Evolutionary conservation across 2,888 invertebrate species (phyloP).

Genomic region (Leptinotarsa rubiginosa): DNA sequence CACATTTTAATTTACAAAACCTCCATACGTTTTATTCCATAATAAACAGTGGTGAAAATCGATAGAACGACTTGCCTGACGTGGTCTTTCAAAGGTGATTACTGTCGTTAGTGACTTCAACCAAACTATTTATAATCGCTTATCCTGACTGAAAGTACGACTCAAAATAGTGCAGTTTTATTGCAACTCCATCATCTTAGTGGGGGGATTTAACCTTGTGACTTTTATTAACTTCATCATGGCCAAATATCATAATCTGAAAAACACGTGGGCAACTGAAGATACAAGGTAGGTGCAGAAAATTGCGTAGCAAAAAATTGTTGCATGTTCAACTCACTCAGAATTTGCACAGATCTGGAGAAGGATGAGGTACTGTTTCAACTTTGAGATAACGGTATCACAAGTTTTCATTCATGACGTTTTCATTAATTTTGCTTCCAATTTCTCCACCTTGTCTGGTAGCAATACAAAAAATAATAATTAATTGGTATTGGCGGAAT

Average conservation of each 20-base stretch:
- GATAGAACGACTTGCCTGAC: constrained; percentile 40
- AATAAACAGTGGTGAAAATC: constrained; percentile 39
- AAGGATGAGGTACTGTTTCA: too few relatives aligned
- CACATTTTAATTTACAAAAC: constrained; percentile 14
- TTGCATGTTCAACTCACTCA: background rate
- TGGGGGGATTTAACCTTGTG: constrained; percentile 11
- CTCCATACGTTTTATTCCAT: constrained; percentile 19
- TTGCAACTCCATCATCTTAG: background rate
- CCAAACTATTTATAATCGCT: constrained; percentile 25
- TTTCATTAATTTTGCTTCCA: too few relatives aligned
- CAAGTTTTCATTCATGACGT: too few relatives aligned
- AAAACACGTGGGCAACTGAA: constrained; percentile 7
- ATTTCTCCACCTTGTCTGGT: too few relatives aligned
- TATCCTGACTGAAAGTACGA: constrained; percentile 36
- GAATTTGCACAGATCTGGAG: too few relatives aligned
- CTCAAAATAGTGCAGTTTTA: constrained; percentile 13
- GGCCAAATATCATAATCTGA: constrained; percentile 4
- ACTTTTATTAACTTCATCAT: constrained; percentile 12
- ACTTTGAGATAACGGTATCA: too few relatives aligned
- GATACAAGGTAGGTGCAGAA: constrained; percentile 13
- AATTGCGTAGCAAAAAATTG: background rate
- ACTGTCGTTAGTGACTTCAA: constrained; percentile 22
- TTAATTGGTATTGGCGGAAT: too few relatives aligned
- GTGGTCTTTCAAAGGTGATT: constrained; percentile 44
- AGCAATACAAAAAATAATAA: too few relatives aligned